Base-by-base conservation (phyloP, 2,888 invertebrate genomes). In the Epinotia ramella region DNA sequence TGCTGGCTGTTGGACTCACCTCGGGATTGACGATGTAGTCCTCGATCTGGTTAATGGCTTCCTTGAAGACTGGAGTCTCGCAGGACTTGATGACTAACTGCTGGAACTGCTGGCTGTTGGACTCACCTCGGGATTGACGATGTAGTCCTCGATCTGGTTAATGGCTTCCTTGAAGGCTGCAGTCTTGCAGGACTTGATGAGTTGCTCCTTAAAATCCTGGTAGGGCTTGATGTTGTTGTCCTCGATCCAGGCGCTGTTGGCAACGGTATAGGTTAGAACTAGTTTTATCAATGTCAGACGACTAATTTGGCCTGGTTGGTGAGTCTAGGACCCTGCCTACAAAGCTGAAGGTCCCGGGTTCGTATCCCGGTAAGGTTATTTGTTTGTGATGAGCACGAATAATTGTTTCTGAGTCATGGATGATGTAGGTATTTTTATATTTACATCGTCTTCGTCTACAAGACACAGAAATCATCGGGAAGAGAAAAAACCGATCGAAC, bases 201-300 rank as follows among this genome's bases (percentile, higher is more conserved):
- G 94, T 83, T 97, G 96, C 40, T 97, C 97, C 89, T 98, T 98
- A 88, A 95, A 96, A 78, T 97, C 96, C 16, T 96, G 95, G 88
- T 98, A 99, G 0, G 97, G 97, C 89, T 97, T 97, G 71, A 99
- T 96, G 84, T 97, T 96, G 79, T 95, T 95, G 80, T 97, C 97
- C 86, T 98, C 98, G 79, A 99, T 98, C 98, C 98, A 99, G 7
- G 98, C 98, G 93, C 98, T 98, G 93, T 84, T 83, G 83, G 16
- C 70, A 71, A 75, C 12, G 66, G 28, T 16, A 24, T 0, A 20
- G 12, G 7, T 64, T 20, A 74, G 18, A 33, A 46, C 9, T 49
- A 6, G 49, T 49, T 49, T 13, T 1, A 4, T 49, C 46, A 49
- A 13, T 49, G 13, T 33, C 33, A 6, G 7, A 33, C 33, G 33